Percentiles rank a stretch among this genome's conserved stretches.
Evolutionary conservation across 2,888 invertebrate genomes (phyloP).

Genomic region (Diaprepes abbreviatus): DNA sequence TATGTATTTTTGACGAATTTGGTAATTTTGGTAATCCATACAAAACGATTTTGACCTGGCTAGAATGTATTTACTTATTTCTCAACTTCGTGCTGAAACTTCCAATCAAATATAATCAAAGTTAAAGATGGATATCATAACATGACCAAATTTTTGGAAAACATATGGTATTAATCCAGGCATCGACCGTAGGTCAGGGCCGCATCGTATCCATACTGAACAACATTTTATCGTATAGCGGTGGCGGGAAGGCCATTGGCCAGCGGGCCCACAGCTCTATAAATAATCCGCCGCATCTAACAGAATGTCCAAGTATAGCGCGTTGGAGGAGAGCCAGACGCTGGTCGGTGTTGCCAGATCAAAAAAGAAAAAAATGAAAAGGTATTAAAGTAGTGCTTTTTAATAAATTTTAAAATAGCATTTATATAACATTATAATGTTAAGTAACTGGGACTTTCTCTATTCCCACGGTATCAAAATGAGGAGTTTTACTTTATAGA

Average conservation of each 20-base stretch:
- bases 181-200: slow-evolving; percentile 47
- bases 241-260: slow-evolving; percentile 56
- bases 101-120: too few species aligned
- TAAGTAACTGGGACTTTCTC: too few species aligned
- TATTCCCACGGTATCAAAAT: too few species aligned
- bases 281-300: slow-evolving; percentile 75
- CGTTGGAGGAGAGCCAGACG: slow-evolving; percentile 81
- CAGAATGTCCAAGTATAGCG: slow-evolving; percentile 90
- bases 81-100: too few species aligned
- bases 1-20: too few species aligned
- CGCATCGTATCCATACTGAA: slow-evolving; percentile 31
- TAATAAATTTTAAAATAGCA: not conserved
- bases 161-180: slow-evolving; percentile 38
- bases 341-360: slow-evolving; percentile 37
- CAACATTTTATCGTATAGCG: slow-evolving; percentile 52
- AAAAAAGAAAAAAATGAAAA: slow-evolving; percentile 9
- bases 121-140: not conserved
- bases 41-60: too few species aligned
- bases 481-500: too few species aligned
- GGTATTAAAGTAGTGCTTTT: not conserved
- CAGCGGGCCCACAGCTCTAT: slow-evolving; percentile 69
- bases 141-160: slow-evolving; percentile 9
- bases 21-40: too few species aligned
- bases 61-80: too few species aligned
- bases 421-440: too few species aligned